Evolutionary conservation across 2,113 vertebrate species (phyloP).

Genomic region (Alexandromys fortis): DNA sequence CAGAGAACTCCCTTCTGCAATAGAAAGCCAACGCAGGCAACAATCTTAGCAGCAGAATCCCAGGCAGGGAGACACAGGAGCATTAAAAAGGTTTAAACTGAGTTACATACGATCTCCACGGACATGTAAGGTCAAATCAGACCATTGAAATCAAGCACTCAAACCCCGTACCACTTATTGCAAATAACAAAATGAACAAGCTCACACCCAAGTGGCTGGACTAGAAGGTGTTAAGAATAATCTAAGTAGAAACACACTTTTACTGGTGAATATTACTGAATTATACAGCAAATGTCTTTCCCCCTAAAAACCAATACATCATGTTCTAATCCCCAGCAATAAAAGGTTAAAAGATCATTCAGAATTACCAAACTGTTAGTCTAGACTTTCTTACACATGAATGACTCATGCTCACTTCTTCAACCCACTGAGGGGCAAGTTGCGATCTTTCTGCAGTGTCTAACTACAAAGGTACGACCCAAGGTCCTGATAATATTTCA

Average conservation of each 20-base stretch:
- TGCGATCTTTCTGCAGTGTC: neutral
- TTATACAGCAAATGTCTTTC: neutral
- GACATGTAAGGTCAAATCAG: neutral
- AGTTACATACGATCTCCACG: neutral
- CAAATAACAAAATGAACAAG: neutral
- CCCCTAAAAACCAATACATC: neutral
- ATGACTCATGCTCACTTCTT: neutral
- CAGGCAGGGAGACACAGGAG: neutral
- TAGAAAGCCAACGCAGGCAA: neutral
- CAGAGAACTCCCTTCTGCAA: neutral
- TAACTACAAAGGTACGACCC: neutral
- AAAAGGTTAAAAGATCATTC: neutral
- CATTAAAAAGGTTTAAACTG: neutral
- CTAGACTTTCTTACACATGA: constrained; percentile 4
- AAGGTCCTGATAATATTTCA: neutral
- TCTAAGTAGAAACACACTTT: constrained; percentile 47
- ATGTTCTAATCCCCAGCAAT: neutral
- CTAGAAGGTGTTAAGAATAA: constrained; percentile 48
- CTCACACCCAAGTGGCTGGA: neutral
- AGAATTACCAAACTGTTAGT: constrained; percentile 10
- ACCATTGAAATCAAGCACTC: neutral
- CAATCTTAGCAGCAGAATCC: neutral
- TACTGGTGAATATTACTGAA: constrained; percentile 24
- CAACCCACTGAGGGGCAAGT: neutral
- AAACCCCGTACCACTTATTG: neutral